Conservation (phyloP, 2,888 invertebrate genomes). For the Helobdella robusta region DNA sequence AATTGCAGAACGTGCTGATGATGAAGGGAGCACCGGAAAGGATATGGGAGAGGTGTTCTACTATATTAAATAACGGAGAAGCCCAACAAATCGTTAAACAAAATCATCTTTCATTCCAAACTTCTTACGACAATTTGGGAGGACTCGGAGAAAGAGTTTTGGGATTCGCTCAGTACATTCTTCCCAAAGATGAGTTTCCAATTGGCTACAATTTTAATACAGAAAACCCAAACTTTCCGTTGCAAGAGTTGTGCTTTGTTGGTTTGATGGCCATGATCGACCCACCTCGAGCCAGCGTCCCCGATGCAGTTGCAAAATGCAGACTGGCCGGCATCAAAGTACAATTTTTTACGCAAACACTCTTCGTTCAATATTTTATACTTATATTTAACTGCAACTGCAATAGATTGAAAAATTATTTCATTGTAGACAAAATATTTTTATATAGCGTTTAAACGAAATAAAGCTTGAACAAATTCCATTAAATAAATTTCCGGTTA, state of each 20-base stretch:
- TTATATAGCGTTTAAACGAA: no score
- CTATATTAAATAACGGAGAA: constrained; percentile 84
- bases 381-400: no score
- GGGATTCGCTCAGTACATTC: constrained; percentile 80
- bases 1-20: constrained; percentile 59
- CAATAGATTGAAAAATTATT: no score
- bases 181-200: constrained; percentile 89
- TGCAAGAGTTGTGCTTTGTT: constrained; percentile 71
- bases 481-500: no score
- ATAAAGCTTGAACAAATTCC: no score
- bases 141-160: constrained; percentile 76
- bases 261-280: constrained; percentile 98
- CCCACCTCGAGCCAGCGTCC: constrained; percentile 90
- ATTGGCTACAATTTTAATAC: constrained; percentile 81
- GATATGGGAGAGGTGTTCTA: constrained; percentile 77
- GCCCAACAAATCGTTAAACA: constrained; percentile 80
- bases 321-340: constrained; percentile 66
- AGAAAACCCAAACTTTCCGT: constrained; percentile 67
- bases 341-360: no score
- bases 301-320: constrained; percentile 63
- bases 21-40: constrained; percentile 91
- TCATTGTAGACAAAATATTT: no score
- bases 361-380: no score
- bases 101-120: constrained; percentile 88
- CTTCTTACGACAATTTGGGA: constrained; percentile 73